Evolutionary conservation across 2,888 invertebrate genomes (phyloP), one percentile per base, ranked within the genome.

Genomic region (Carcina quercana): DNA sequence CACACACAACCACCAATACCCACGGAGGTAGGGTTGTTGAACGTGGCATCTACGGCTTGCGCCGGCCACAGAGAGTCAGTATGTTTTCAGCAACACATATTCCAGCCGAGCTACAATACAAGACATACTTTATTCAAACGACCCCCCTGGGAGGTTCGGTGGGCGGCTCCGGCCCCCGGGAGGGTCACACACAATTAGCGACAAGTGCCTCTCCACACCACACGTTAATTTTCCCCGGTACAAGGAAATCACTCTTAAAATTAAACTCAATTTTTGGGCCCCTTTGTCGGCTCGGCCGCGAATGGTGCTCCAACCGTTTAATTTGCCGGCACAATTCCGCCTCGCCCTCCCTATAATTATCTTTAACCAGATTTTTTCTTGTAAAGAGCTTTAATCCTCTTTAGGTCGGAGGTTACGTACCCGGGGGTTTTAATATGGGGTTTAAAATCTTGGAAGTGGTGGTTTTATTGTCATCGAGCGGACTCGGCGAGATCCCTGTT

Each of bases 131-230:
- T n/a, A n/a, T n/a, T n/a, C n/a, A n/a, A n/a, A n/a, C 29, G 24
- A 29, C 17, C 15, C 19, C 28, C 28, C 20, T 29, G 17, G 34
- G 15, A 24, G 10, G 38, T 35, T 43, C 34, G 45, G 8, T 10
- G 32, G 12, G 19, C 15, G n/a, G 28, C 26, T 30, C 21, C 3
- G 24, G n/a, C n/a, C n/a, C n/a, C 20, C 8, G 6, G 13, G 35
- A 45, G 65, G 64, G 63, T 59, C 68, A 63, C 67, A 65, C 67
- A 69, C 78, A 78, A 78, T 76, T 74, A 73, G 59, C 61, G 65
- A 40, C 57, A 43, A 76, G 76, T 47, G 58, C 58, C 59, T 43
- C 64, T 70, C 60, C 32, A 52, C 25, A 47, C 56, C 64, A 55
- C 65, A 63, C 64, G 66, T 62, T 69, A 66, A 70, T 71, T 69